phyloP scores from a whole-genome alignment of 1,140 invertebrate species.

The Acyrthosiphon pisum region DNA sequence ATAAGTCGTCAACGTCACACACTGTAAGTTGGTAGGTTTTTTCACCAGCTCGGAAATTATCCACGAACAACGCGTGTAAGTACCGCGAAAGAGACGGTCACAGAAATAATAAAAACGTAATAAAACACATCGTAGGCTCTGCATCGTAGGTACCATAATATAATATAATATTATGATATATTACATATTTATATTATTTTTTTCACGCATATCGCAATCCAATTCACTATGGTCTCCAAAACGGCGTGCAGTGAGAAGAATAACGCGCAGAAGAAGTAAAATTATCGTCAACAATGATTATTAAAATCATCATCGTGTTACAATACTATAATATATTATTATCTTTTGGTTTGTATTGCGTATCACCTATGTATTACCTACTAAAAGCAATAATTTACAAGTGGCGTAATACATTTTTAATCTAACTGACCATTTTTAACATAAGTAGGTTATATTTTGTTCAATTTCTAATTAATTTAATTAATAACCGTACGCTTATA shows the following conservation, averaged over 20 bases:
- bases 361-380: too few species aligned
- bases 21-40: not conserved
- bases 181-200: not conserved
- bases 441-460: too few species aligned
- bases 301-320: not conserved
- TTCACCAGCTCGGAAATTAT: not conserved
- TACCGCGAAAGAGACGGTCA: not conserved
- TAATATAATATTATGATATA: not conserved
- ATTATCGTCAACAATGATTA: not conserved
- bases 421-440: too few species aligned
- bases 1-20: conserved; percentile 32
- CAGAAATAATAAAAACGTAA: not conserved
- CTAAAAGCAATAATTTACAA: not conserved
- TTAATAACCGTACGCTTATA: too few species aligned
- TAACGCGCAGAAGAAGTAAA: not conserved
- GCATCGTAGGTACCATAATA: not conserved
- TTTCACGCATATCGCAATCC: not conserved
- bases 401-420: too few species aligned
- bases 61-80: not conserved
- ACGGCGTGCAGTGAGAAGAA: not conserved
- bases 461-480: too few species aligned
- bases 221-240: not conserved
- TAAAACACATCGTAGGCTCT: not conserved
- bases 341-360: not conserved
- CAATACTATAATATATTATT: not conserved